Base-by-base conservation (phyloP, 2,113 vertebrate species). In the Callipepla californica region DNA sequence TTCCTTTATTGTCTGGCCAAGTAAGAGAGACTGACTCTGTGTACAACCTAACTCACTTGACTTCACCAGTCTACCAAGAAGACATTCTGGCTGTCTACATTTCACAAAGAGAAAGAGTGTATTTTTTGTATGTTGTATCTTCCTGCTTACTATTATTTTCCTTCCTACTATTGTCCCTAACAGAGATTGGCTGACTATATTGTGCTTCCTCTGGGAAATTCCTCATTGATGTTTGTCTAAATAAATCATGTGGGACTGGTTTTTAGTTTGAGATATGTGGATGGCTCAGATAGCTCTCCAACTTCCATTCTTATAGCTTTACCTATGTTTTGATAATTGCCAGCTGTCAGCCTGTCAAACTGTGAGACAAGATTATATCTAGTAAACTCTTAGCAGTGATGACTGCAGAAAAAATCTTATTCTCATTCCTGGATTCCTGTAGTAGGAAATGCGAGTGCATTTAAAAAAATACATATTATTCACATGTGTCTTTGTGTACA, bases 311-410 rank as follows among this genome's bases (percentile, higher is more conserved):
- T 89, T 47, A 67, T 38, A 5, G 5, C 18, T 76, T 85, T 68
- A 76, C 21, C 80, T 79, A n/a, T 19, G 45, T 89, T 93, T 84
- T 94, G 80, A 66, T 61, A 45, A 48, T 23, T 94, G 40, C 11
- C 69, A 90, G 23, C 30, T 68, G 40, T 59, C 34, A 67, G 3
- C 12, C 57, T 7, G 15, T 42, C 20, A 85, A 61, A 85, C 42
- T 92, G 50, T 42, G 66, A 76, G 69, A 65, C 23, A 65, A 20
- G 48, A 34, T 6, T 11, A 36, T 26, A 32, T 42, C 58, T 38
- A 82, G 26, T 8, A 47, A 81, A 73, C 26, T 42, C 16, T 28
- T 79, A 62, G 18, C 30, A 77, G 53, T 34, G 45, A 90, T 58
- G 48, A 19, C 34, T 72, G 47, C 28, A 84, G 23, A 21, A 40